Evolutionary conservation across 2,888 invertebrate genomes (phyloP).

Genomic region (Chaitophorus viminalis): DNA sequence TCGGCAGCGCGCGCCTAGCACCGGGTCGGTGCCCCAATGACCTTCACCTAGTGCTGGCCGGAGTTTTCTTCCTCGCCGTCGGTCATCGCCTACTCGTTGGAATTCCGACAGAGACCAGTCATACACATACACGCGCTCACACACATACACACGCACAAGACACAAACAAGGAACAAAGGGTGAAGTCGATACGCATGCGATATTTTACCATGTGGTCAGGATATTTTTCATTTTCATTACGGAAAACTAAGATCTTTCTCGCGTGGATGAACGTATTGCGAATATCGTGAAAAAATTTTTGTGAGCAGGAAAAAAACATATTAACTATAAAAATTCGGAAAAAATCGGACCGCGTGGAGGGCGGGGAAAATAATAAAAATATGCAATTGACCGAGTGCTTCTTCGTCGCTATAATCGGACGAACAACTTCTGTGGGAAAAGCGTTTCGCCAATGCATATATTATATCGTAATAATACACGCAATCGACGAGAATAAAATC

Average conservation of each 20-base stretch:
- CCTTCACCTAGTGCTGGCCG: slow-evolving; percentile 28
- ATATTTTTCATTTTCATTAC: too few species aligned
- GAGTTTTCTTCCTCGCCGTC: not conserved
- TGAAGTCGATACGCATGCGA: not conserved
- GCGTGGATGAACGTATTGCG: too few species aligned
- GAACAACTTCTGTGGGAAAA: not conserved
- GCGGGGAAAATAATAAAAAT: not conserved
- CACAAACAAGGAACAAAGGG: not conserved
- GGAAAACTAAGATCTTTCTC: too few species aligned
- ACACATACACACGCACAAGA: not conserved
- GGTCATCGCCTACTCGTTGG: not conserved
- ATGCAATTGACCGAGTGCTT: too few species aligned
- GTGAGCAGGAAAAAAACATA: too few species aligned
- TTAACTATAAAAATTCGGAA: too few species aligned
- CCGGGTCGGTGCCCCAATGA: slow-evolving; percentile 27
- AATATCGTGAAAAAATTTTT: too few species aligned
- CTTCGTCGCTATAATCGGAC: too few species aligned
- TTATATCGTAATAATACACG: not conserved
- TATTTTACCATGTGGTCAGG: not conserved
- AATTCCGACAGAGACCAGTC: slow-evolving; percentile 20
- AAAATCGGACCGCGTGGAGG: too few species aligned
- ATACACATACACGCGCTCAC: not conserved
- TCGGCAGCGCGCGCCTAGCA: not conserved
- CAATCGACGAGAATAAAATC: not conserved
- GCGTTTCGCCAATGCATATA: not conserved